These are phyloP conservation scores for Cladorhizidae sp. DNA, from an alignment of 37 sponge, comb jelly and placozoan genomes.

Conservation along the genomic window DNA sequence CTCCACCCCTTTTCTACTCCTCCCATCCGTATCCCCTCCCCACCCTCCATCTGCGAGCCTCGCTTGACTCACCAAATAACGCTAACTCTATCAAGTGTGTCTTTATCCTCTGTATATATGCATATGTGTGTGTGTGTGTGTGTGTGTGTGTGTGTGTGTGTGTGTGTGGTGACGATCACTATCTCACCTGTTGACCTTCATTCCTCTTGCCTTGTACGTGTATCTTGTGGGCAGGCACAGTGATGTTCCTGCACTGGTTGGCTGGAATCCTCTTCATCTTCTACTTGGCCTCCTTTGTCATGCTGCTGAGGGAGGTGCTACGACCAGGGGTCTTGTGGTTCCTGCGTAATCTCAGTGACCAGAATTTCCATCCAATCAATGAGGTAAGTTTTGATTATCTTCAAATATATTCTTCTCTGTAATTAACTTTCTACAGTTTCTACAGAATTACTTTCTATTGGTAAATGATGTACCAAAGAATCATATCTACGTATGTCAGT, in stretches of 20 bases:
- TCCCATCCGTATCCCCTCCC: no score
- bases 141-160: no score
- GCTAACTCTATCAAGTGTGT: no score
- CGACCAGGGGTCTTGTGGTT: slow-evolving; percentile 98
- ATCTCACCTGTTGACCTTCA: no score
- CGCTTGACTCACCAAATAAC: no score
- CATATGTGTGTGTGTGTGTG: no score
- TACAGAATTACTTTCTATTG: background rate
- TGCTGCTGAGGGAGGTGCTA: slow-evolving; percentile 88
- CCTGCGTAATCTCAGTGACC: slow-evolving; percentile 92
- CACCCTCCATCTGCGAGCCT: no score
- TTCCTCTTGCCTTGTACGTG: no score
- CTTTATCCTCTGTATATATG: no score
- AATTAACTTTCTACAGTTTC: background rate
- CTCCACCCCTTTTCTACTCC: no score
- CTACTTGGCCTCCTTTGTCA: slow-evolving; percentile 96
- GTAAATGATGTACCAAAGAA: background rate
- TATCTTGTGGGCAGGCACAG: slow-evolving; percentile 50
- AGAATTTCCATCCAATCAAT: slow-evolving; percentile 94
- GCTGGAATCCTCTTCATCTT: slow-evolving; percentile 95
- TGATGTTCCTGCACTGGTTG: slow-evolving; percentile 95
- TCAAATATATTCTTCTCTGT: no score
- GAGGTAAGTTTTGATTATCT: slow-evolving; percentile 74
- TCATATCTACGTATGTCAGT: background rate
- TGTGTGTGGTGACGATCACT: no score